Evolutionary conservation across 2,113 vertebrate species (phyloP).

Genomic region (Perca fluviatilis): DNA sequence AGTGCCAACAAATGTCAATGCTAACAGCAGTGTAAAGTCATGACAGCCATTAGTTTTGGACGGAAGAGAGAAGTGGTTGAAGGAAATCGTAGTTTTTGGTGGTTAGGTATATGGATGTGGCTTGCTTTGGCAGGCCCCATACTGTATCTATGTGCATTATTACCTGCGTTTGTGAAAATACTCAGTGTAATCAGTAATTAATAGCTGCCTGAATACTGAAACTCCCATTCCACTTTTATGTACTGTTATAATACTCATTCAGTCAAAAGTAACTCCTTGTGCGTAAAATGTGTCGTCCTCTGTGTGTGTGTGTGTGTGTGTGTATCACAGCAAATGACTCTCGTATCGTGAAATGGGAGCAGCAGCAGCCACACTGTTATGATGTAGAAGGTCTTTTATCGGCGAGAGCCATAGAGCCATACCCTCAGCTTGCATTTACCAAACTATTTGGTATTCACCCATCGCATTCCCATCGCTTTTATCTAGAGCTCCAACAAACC

Average conservation of each 20-base stretch:
- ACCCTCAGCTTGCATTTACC: slow-evolving; percentile 2
- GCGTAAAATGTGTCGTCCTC: neutral
- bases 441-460: slow-evolving; percentile 21
- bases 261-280: neutral
- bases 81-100: slow-evolving; percentile 41
- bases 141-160: neutral
- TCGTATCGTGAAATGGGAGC: neutral
- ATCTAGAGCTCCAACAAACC: slow-evolving; percentile 14
- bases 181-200: neutral
- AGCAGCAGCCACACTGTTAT: neutral
- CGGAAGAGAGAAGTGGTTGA: slow-evolving; percentile 52
- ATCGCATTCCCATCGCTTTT: neutral
- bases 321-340: neutral
- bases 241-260: neutral
- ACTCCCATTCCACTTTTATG: neutral
- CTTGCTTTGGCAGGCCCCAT: neutral
- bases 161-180: neutral
- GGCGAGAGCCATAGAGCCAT: neutral
- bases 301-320: neutral
- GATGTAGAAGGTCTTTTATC: slow-evolving; percentile 2
- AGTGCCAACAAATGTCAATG: slow-evolving; percentile 68
- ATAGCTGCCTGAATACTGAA: neutral
- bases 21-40: slow-evolving; percentile 70
- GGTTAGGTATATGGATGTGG: slow-evolving; percentile 30
- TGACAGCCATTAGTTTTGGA: slow-evolving; percentile 72